phyloP scores from a whole-genome alignment of 2,797 vertebrate species.

The Mionectes olivaceus region DNA sequence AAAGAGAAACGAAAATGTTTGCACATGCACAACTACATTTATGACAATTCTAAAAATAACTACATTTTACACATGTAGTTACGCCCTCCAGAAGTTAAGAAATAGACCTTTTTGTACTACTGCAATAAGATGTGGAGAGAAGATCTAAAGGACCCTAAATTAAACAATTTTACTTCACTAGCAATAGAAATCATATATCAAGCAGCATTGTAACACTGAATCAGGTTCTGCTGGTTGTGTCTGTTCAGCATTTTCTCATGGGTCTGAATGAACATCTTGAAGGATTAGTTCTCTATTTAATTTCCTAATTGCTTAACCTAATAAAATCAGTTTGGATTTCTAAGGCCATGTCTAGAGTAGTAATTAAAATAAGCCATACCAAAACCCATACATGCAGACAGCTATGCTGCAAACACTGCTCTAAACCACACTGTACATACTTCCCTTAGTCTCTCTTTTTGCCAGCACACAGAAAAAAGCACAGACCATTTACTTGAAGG shows the following conservation, averaged over 20 bases:
- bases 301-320: neutral
- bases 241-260: neutral
- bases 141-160: neutral
- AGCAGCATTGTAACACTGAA: neutral
- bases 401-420: neutral
- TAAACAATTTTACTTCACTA: neutral
- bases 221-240: neutral
- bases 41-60: neutral
- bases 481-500: neutral
- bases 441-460: neutral
- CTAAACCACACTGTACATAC: neutral
- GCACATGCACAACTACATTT: neutral
- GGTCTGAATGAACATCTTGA: neutral
- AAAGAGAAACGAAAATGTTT: constrained; percentile 75
- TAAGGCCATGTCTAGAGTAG: neutral
- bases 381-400: neutral
- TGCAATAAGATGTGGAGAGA: neutral
- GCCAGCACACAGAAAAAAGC: neutral
- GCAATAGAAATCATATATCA: neutral
- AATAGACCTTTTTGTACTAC: neutral
- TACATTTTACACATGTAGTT: neutral
- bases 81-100: neutral
- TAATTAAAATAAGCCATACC: neutral
- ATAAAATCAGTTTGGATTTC: constrained; percentile 19
- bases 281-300: constrained; percentile 13